Percentiles rank a stretch among this genome's conserved stretches.
Evolutionary conservation across 1,140 invertebrate species (phyloP).

Genomic region (Phthorimaea operculella): DNA sequence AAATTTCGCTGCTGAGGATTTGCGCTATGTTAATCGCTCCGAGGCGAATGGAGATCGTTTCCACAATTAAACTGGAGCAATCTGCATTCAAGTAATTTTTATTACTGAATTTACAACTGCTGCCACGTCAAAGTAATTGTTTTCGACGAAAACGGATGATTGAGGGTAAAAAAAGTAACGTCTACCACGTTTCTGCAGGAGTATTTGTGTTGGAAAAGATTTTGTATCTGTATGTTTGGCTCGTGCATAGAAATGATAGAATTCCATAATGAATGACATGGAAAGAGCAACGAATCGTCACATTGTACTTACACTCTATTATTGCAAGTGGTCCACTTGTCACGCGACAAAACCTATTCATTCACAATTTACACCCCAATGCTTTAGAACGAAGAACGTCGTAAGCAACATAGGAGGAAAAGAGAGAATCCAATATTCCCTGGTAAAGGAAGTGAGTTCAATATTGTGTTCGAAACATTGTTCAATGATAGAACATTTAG

Average conservation of each 20-base stretch:
- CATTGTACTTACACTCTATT: conserved; percentile 13
- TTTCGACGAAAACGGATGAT: conserved; percentile 25
- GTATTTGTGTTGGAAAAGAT: neutral
- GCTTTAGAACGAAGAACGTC: neutral
- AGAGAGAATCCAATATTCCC: neutral
- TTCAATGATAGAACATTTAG: conserved; percentile 7
- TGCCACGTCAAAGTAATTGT: conserved; percentile 36
- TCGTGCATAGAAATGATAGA: conserved; percentile 5
- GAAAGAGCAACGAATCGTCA: conserved; percentile 15
- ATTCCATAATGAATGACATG: conserved; percentile 23
- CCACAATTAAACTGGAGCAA: conserved; percentile 26
- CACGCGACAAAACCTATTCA: conserved; percentile 52
- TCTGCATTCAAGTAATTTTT: conserved; percentile 23
- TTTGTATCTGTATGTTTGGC: neutral
- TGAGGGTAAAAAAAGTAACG: conserved; percentile 14
- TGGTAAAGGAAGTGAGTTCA: neutral
- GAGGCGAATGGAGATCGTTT: no score
- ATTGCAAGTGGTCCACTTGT: conserved; percentile 39
- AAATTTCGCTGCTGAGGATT: no score
- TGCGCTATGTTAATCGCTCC: no score
- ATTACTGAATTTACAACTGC: conserved; percentile 24
- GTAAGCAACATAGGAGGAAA: neutral
- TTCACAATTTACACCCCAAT: conserved; percentile 38
- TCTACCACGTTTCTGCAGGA: no score
- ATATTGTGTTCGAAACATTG: neutral